These are phyloP conservation scores for Julus scandinavius DNA, from an alignment of 2,888 invertebrate genomes.

Conservation along the genomic window DNA sequence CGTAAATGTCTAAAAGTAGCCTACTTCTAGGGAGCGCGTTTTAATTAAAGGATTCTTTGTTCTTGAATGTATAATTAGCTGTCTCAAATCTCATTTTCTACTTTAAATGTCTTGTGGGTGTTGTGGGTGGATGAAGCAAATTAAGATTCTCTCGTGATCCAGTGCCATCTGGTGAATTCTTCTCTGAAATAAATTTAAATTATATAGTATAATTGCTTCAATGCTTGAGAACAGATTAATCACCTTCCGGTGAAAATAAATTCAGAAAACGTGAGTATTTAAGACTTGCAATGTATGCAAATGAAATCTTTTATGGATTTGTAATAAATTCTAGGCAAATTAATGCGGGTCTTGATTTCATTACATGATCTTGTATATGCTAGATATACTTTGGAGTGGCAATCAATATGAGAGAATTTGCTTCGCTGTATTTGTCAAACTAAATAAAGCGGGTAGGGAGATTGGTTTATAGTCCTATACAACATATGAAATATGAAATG, in stretches of 20 bases:
- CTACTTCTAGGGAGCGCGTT: not conserved
- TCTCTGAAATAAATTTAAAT: not conserved
- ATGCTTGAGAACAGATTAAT: slow-evolving; percentile 1
- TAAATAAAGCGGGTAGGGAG: not conserved
- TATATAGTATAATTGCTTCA: not conserved
- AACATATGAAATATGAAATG: not conserved
- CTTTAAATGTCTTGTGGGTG: slow-evolving; percentile 27
- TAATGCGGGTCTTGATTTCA: slow-evolving; percentile 1
- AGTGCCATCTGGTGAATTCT: not conserved
- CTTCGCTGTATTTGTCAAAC: not conserved
- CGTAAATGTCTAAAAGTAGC: not conserved
- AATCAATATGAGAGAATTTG: not conserved
- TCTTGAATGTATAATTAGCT: slow-evolving; percentile 46
- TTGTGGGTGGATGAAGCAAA: not conserved
- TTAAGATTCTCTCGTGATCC: not conserved
- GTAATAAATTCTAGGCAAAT: not conserved
- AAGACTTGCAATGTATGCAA: not conserved
- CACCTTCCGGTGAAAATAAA: not conserved
- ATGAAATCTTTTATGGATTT: not conserved
- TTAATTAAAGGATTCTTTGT: slow-evolving; percentile 40
- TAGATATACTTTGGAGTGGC: not conserved
- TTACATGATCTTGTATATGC: not conserved
- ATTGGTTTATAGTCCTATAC: not conserved
- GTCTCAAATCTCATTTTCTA: slow-evolving; percentile 37
- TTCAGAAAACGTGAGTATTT: not conserved